Conservation (phyloP, 2,797 vertebrate genomes). For the Microcaecilia unicolor region DNA sequence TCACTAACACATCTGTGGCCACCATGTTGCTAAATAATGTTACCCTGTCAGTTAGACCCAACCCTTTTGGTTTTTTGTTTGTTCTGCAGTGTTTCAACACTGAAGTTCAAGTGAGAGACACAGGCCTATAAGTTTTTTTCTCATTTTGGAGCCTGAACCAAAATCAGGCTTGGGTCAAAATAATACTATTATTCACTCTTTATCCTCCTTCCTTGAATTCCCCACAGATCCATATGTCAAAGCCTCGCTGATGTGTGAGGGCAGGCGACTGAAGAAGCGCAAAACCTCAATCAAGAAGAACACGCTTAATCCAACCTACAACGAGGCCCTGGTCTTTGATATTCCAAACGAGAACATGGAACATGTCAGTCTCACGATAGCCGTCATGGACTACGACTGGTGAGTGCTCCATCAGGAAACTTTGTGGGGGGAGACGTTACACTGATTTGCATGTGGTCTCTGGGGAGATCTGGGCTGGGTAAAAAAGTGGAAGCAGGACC, state of each 20-base stretch:
- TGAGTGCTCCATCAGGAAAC: slow-evolving; percentile 35
- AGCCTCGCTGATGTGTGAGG: slow-evolving; percentile 85
- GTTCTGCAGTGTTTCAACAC: too few relatives aligned
- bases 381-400: slow-evolving; percentile 93
- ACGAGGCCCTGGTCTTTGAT: slow-evolving; percentile 90
- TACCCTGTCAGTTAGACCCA: too few relatives aligned
- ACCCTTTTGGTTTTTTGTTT: too few relatives aligned
- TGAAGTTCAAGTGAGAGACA: too few relatives aligned
- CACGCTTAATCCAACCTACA: slow-evolving; percentile 89
- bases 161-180: too few relatives aligned
- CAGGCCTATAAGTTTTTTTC: too few relatives aligned
- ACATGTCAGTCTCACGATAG: slow-evolving; percentile 78
- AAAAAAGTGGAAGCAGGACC: too few relatives aligned
- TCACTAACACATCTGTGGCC: too few relatives aligned
- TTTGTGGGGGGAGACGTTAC: background rate
- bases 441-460: too few relatives aligned
- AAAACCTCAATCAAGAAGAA: slow-evolving; percentile 96
- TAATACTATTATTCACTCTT: too few relatives aligned
- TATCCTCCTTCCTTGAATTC: background rate
- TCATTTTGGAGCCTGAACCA: too few relatives aligned
- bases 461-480: background rate
- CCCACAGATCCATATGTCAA: slow-evolving; percentile 88
- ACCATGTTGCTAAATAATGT: too few relatives aligned
- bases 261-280: slow-evolving; percentile 83
- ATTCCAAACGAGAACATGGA: slow-evolving; percentile 89